Evolutionary conservation across 2,113 vertebrate genomes (phyloP), one percentile per base, ranked within the genome.

Genomic region (Macaca fascicularis): DNA sequence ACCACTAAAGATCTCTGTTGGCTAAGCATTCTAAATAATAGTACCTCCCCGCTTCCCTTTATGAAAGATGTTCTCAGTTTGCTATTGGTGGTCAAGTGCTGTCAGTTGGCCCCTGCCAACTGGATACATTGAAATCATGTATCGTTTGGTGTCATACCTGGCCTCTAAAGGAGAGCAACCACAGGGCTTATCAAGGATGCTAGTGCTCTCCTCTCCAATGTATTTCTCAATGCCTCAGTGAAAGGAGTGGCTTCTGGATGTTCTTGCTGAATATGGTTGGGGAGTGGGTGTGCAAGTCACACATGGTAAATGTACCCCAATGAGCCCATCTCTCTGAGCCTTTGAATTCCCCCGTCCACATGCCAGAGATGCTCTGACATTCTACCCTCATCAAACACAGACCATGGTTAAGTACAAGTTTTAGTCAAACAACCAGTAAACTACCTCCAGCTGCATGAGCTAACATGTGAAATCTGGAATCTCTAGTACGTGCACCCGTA

Each of bases 401-500:
- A 38, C 61, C 6, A 38, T 22, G 10, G 25, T 4, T 79, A 72
- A 35, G 61, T 80, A 64, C 45, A 69, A 27, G 32, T 45, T 35
- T 85, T 48, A 74, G 27, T 32, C 8, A 43, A 40, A 12, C 17
- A 22, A 6, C 10, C 27, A 89, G 3, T 38, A 16, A 85, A 25
- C 61, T 87, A 35, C 45, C 5, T 67, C 16, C 38, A 69, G 38
- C 64, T 74, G n/a, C 32, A 11, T 0, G 27, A 69, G 74, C 32
- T 52, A 32, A 64, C 14, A 22, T 32, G 17, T 40, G 69, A 50
- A 61, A 38, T 59, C 59, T 72, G 35, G 22, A 48, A 12, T 85
- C 10, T 61, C 8, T 75, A 48, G 35, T 45, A 1, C 3, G 3
- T 12, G 9, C 5, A 67, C 1, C 4, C 14, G 2, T 22, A 9